Conservation (phyloP, 2,113 vertebrate genomes). For the Salvelinus alpinus region DNA sequence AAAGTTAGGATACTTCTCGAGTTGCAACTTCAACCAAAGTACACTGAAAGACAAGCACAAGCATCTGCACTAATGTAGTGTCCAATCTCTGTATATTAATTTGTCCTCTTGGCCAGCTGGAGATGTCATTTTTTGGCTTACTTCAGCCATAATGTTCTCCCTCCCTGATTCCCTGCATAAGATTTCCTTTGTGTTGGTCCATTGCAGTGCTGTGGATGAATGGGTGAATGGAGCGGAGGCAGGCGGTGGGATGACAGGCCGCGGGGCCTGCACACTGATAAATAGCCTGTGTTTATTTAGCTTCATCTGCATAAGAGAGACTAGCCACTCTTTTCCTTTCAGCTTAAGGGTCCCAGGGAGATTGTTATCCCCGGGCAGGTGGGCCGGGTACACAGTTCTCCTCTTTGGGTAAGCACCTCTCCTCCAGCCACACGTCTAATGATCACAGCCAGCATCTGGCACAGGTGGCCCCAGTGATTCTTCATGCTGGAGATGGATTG, state of each 20-base stretch:
- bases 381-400: constrained; percentile 42
- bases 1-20: constrained; percentile 20
- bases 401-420: constrained; percentile 61
- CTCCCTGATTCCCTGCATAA: constrained; percentile 45
- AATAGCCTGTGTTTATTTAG: constrained; percentile 63
- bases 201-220: constrained; percentile 36
- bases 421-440: constrained; percentile 57
- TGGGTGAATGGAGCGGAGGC: constrained; percentile 48
- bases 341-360: constrained; percentile 61
- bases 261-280: constrained; percentile 57
- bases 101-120: constrained; percentile 47
- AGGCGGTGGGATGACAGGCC: constrained; percentile 56
- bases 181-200: constrained; percentile 54
- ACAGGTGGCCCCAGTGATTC: constrained; percentile 45
- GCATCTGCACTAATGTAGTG: constrained; percentile 24
- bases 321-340: constrained; percentile 49
- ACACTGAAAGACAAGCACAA: constrained; percentile 44
- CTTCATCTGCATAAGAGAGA: constrained; percentile 67
- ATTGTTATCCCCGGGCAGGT: constrained; percentile 57
- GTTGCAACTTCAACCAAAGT: constrained; percentile 38
- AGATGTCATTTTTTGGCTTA: constrained; percentile 46
- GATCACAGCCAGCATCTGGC: constrained; percentile 64
- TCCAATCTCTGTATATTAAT: constrained; percentile 39
- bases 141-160: constrained; percentile 33
- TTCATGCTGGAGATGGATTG: constrained; percentile 42